These are phyloP conservation scores for Macrotus californicus DNA, from an alignment of 2,113 vertebrate species.

Conservation along the genomic window DNA sequence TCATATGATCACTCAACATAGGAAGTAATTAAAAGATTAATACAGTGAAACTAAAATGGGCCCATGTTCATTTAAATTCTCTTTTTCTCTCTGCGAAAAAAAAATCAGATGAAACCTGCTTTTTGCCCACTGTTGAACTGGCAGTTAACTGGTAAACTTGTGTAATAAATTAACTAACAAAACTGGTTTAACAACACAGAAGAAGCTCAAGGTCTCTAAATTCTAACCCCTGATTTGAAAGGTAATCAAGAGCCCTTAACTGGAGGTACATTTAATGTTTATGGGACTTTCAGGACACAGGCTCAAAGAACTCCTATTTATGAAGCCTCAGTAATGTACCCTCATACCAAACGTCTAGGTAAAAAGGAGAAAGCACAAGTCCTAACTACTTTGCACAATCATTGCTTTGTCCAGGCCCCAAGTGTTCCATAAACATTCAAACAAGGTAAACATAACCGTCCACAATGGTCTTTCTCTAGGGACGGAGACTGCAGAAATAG, in stretches of 20 bases:
- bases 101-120: background rate
- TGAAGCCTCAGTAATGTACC: background rate
- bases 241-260: background rate
- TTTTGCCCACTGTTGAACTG: background rate
- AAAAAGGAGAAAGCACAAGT: slow-evolving; percentile 2
- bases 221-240: slow-evolving; percentile 39
- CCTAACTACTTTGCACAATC: background rate
- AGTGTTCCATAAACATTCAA: background rate
- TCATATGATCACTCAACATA: background rate
- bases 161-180: slow-evolving; percentile 63
- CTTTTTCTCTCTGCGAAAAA: background rate
- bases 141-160: slow-evolving; percentile 50
- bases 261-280: background rate
- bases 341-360: background rate
- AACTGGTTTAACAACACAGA: slow-evolving; percentile 65
- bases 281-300: background rate
- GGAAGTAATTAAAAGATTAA: background rate
- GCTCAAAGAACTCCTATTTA: background rate
- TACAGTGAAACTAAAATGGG: background rate
- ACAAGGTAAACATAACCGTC: background rate
- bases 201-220: slow-evolving; percentile 32
- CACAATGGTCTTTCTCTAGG: background rate
- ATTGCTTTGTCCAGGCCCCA: background rate
- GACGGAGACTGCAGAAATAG: background rate
- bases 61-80: background rate